phyloP scores from a whole-genome alignment of 37 sponge, comb jelly and placozoan species.

The Geodia barretti region DNA sequence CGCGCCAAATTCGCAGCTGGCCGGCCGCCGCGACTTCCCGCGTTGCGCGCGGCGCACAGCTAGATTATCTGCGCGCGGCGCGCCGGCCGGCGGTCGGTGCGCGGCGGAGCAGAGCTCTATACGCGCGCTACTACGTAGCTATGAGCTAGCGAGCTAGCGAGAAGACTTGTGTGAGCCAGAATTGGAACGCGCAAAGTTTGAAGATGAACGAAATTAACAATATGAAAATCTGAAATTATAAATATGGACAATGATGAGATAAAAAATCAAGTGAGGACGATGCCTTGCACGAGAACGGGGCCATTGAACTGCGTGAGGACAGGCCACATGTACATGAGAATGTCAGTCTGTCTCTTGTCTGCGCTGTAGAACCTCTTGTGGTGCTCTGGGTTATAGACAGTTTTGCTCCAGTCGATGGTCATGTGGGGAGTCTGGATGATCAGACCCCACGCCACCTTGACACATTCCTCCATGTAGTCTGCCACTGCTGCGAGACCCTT shows the following conservation, averaged over 20 bases:
- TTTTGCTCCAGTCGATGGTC: conserved; percentile 44
- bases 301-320: conserved; percentile 52
- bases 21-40: background rate
- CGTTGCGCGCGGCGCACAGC: background rate
- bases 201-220: no score
- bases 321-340: conserved; percentile 63
- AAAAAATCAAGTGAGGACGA: conserved; percentile 16
- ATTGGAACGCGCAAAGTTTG: no score
- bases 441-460: conserved; percentile 58
- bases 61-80: no score
- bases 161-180: no score
- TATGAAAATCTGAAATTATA: no score
- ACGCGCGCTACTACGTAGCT: no score
- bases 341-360: background rate
- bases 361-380: conserved; percentile 52
- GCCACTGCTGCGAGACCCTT: background rate
- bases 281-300: background rate
- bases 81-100: background rate
- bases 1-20: conserved; percentile 1
- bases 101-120: no score
- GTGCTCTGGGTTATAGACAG: conserved; percentile 32
- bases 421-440: conserved; percentile 66
- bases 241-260: background rate
- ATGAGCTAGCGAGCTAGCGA: background rate
- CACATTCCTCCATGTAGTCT: conserved; percentile 58